phyloP scores from a whole-genome alignment of 2,888 invertebrate genomes.

The Masnerella sp. region DNA sequence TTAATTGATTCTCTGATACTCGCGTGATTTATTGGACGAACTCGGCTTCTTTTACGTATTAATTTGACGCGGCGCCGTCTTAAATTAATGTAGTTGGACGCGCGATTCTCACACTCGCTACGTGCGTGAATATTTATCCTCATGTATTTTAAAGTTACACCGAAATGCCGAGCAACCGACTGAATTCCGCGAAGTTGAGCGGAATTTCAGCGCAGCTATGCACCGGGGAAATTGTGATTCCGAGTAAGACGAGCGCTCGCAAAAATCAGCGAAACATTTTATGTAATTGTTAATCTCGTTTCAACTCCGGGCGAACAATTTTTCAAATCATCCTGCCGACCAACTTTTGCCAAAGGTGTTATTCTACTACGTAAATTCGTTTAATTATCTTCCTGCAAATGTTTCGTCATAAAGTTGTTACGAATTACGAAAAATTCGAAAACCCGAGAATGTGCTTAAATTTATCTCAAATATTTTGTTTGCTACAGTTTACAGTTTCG shows the following conservation, averaged over 20 bases:
- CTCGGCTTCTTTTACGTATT: slow-evolving; percentile 50
- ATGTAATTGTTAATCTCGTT: slow-evolving; percentile 14
- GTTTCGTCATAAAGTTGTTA: too few relatives aligned
- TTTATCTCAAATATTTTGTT: too few relatives aligned
- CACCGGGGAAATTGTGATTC: slow-evolving; percentile 12
- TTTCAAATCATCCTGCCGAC: too few relatives aligned
- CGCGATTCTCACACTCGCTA: slow-evolving; percentile 16
- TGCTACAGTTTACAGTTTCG: too few relatives aligned
- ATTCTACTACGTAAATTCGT: too few relatives aligned
- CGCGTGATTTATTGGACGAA: slow-evolving; percentile 47
- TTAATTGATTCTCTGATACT: slow-evolving; percentile 57
- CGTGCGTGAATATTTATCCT: slow-evolving; percentile 45
- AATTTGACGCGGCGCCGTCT: slow-evolving; percentile 45
- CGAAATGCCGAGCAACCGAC: slow-evolving; percentile 13
- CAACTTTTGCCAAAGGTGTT: too few relatives aligned
- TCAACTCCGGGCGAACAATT: not conserved
- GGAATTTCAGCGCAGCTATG: not conserved
- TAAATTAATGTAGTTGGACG: slow-evolving; percentile 40
- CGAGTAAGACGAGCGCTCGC: slow-evolving; percentile 1
- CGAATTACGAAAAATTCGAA: too few relatives aligned
- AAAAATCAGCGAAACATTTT: slow-evolving; percentile 21
- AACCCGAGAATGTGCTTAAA: too few relatives aligned
- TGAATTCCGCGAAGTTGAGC: slow-evolving; percentile 12
- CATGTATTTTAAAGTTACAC: slow-evolving; percentile 42
- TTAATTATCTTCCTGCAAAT: too few relatives aligned